These are phyloP conservation scores for Craseonycteris thonglongyai DNA, from an alignment of 2,113 vertebrate species.

Conservation along the genomic window DNA sequence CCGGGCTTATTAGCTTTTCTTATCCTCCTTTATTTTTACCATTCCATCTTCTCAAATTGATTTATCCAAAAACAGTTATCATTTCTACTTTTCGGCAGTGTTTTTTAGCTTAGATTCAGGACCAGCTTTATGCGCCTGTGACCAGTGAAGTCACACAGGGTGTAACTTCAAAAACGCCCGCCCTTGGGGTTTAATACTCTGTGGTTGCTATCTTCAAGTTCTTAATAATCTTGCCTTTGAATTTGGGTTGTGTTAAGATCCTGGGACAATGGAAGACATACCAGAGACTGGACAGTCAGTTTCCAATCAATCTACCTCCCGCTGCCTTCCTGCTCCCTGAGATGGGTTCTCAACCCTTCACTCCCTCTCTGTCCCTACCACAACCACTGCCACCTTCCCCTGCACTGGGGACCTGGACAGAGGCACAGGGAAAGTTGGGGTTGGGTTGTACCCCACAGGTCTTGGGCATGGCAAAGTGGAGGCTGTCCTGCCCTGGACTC, in stretches of 20 bases:
- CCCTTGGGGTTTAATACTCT: not conserved
- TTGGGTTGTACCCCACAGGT: fast-evolving
- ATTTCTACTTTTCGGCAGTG: not conserved
- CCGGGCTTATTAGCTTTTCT: not conserved
- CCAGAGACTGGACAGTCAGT: not conserved
- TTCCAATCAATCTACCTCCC: not conserved
- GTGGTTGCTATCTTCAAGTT: not conserved
- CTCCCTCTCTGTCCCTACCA: too few species aligned
- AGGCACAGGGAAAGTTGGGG: not conserved
- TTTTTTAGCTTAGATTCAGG: not conserved
- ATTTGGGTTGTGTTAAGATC: not conserved
- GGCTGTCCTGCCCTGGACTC: not conserved
- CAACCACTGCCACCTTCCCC: not conserved
- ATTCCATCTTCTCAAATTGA: not conserved
- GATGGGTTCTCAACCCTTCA: not conserved
- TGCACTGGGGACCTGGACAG: not conserved
- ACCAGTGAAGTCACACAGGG: not conserved
- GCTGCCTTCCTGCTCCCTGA: not conserved
- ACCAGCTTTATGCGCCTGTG: not conserved
- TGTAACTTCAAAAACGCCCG: not conserved
- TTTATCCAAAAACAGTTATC: not conserved
- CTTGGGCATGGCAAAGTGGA: not conserved
- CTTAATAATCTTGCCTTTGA: not conserved
- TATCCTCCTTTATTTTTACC: not conserved
- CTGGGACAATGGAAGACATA: fast-evolving